phyloP scores from a whole-genome alignment of 2,888 invertebrate genomes.

The Melikaiella ostensackeni region DNA sequence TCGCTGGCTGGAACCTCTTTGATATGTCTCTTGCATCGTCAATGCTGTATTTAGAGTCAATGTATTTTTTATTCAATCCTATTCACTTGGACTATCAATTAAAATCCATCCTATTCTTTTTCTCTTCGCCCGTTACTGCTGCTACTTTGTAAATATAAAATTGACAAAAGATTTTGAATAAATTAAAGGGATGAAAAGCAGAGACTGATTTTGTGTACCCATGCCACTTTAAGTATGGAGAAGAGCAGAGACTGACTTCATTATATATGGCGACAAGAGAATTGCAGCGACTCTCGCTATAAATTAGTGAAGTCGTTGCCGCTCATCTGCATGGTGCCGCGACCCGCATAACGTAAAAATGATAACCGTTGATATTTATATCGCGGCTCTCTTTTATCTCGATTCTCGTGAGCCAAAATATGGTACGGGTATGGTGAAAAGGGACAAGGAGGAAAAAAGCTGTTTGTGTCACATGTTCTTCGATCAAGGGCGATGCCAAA shows the following conservation, averaged over 20 bases:
- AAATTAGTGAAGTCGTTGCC: conserved; percentile 59
- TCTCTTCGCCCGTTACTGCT: not conserved
- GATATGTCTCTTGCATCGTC: not conserved
- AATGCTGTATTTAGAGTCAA: not conserved
- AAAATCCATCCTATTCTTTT: not conserved
- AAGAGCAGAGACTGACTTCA: conserved; percentile 50
- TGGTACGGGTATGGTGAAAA: not conserved
- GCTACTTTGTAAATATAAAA: not conserved
- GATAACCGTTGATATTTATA: conserved; percentile 16
- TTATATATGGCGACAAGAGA: conserved; percentile 60
- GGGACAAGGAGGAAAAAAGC: conserved; percentile 13
- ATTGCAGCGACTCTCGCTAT: conserved; percentile 60
- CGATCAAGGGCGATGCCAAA: conserved; percentile 32
- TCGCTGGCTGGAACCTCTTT: conserved; percentile 34
- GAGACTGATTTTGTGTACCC: not conserved
- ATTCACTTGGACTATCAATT: not conserved
- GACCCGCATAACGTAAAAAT: conserved; percentile 27
- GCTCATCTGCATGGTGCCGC: conserved; percentile 59
- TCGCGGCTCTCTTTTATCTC: conserved; percentile 29
- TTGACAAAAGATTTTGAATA: not conserved
- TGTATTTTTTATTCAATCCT: not conserved
- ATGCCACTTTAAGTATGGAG: not conserved
- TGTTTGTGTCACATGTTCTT: conserved; percentile 4
- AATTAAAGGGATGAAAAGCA: no score
- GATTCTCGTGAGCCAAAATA: conserved; percentile 5